Percentiles rank a stretch among this genome's conserved stretches.
Evolutionary conservation across 2,113 vertebrate species (phyloP).

Genomic region (Eulemur rufifrons): DNA sequence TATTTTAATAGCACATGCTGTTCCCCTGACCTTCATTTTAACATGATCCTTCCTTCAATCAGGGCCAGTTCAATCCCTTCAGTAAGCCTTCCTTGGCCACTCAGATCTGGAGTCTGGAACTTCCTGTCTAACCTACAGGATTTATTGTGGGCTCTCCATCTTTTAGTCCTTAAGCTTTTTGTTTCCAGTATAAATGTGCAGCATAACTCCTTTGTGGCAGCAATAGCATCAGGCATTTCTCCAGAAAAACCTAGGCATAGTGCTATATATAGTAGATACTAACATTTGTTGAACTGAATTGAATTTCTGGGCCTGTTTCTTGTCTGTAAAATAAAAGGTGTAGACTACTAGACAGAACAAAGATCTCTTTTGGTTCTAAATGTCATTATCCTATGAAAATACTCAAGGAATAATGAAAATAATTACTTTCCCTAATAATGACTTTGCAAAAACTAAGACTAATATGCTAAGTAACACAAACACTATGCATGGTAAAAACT

Average conservation of each 20-base stretch:
- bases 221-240: background rate
- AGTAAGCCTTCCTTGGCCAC: background rate
- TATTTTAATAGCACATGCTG: background rate
- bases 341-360: slow-evolving; percentile 33
- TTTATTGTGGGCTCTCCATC: background rate
- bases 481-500: background rate
- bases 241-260: background rate
- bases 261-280: background rate
- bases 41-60: background rate
- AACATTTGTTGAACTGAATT: slow-evolving; percentile 33
- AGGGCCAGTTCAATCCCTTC: background rate
- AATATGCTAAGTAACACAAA: slow-evolving; percentile 12
- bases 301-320: slow-evolving; percentile 34
- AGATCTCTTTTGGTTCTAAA: slow-evolving; percentile 34
- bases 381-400: slow-evolving; percentile 21
- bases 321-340: slow-evolving; percentile 48
- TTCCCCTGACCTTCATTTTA: background rate
- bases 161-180: background rate
- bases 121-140: background rate
- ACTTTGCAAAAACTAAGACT: background rate
- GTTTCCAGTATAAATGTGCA: background rate
- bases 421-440: background rate
- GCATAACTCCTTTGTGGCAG: background rate
- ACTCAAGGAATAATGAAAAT: background rate
- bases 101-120: background rate